These are phyloP conservation scores for Mus spicilegus DNA, from an alignment of 2,113 vertebrate genomes.

Conservation along the genomic window DNA sequence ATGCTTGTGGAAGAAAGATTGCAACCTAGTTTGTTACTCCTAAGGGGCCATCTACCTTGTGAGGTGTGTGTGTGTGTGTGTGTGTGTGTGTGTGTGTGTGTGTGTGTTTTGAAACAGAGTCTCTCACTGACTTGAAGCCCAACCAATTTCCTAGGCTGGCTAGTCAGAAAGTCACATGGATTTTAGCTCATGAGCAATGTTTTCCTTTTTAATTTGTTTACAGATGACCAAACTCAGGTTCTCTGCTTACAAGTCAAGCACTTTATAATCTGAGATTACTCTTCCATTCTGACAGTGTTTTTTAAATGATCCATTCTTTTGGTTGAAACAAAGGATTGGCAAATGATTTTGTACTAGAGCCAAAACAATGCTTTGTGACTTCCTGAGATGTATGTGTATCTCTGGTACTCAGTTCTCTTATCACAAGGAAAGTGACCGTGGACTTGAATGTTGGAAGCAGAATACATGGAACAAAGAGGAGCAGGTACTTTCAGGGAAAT, in stretches of 20 bases:
- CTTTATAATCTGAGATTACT: not conserved
- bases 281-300: not conserved
- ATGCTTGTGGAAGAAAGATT: not conserved
- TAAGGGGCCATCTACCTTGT: not conserved
- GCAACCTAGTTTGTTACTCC: no score
- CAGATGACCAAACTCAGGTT: not conserved
- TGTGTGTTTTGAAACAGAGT: not conserved
- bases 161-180: not conserved
- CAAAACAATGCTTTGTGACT: not conserved
- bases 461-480: not conserved
- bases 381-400: not conserved
- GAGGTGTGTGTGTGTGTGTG: not conserved
- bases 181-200: not conserved
- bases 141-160: no score
- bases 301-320: not conserved
- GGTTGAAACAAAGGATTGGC: not conserved
- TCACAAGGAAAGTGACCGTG: not conserved
- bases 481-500: not conserved
- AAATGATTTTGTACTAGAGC: not conserved
- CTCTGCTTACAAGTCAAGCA: not conserved
- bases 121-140: not conserved
- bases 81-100: no score
- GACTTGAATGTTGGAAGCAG: not conserved
- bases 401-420: not conserved
- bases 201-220: not conserved